Base-by-base conservation (phyloP, 2,797 vertebrate genomes). In the Cynopterus sphinx region DNA sequence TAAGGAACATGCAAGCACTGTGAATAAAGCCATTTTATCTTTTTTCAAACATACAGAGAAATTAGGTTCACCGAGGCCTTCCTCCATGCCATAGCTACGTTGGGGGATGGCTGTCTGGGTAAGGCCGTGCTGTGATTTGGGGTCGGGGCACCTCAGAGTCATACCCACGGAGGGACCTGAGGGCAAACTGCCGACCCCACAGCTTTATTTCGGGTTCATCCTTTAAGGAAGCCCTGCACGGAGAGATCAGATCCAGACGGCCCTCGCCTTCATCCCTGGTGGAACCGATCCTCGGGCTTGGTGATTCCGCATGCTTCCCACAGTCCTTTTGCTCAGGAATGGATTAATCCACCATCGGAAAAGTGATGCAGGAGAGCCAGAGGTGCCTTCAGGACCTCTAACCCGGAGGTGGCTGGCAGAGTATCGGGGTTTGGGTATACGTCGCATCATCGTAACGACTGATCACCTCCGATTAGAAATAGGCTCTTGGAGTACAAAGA, bases 131-230 rank as follows among this genome's bases (percentile, higher is more conserved):
- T 41, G 28, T 1, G 2, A 9, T 36, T 41, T 22, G 22, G 28
- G 19, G 12, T 31, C 10, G 7, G 46, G 19, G 9, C 59, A 11
- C 6, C 36, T 43, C n/a, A 31, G 5, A 31, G 36, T 49, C 61
- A 3, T 19, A 31, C 5, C 9, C 41, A 1, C 6, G 11, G 51
- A 61, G 65, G 19, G 24, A 11, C 70, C 17, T 57, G 46, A 26
- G 81, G 79, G 33, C 67, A 79, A 21, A 16, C 9, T 11, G 1
- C 17, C 26, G 26, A 19, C 28, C 61, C 73, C 19, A 39, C 33
- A 21, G 16, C 68, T 81, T 39, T 83, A 33, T 91, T 92, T 85
- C 74, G 63, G 21, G 17, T 33, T 88, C 53, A 39, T 63, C n/a
- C 6, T 68, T 79, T 59, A 21, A 31, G 46, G 33, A 9, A 31